These are phyloP conservation scores for Ceratitis capitata DNA, from an alignment of 1,140 invertebrate genomes.

Conservation along the genomic window DNA sequence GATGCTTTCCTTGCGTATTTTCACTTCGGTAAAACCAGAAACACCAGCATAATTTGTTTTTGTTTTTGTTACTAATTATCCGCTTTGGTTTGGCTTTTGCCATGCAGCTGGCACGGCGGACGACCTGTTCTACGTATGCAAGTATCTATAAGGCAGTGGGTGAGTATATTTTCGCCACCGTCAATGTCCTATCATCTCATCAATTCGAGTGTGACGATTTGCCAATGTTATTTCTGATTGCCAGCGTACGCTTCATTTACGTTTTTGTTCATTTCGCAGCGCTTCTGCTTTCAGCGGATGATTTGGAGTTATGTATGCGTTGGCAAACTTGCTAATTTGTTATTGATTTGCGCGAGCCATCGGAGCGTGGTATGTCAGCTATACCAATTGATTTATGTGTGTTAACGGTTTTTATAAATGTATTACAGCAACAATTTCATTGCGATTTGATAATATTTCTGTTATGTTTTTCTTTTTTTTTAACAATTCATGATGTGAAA, in stretches of 20 bases:
- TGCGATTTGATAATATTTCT: no score
- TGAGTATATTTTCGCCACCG: no score
- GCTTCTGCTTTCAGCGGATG: no score
- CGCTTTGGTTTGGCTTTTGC: background rate
- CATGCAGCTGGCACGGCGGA: background rate
- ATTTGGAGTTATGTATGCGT: background rate
- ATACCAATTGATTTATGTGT: background rate
- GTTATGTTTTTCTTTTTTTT: no score
- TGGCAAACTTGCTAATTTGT: background rate
- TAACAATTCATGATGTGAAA: no score
- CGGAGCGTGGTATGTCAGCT: background rate
- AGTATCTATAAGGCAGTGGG: no score
- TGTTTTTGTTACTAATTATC: conserved; percentile 20
- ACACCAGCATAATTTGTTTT: background rate
- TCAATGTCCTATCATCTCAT: background rate
- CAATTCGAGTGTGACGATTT: background rate
- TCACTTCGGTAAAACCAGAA: background rate
- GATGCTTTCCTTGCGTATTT: background rate
- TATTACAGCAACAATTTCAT: no score
- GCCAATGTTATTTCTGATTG: background rate
- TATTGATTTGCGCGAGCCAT: background rate
- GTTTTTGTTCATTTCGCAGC: background rate
- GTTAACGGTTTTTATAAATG: no score
- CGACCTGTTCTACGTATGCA: background rate
- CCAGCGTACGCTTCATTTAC: background rate